Percentiles rank a stretch among this genome's conserved stretches.
Evolutionary conservation across 2,113 vertebrate genomes (phyloP).

Genomic region (Symphodus melops): DNA sequence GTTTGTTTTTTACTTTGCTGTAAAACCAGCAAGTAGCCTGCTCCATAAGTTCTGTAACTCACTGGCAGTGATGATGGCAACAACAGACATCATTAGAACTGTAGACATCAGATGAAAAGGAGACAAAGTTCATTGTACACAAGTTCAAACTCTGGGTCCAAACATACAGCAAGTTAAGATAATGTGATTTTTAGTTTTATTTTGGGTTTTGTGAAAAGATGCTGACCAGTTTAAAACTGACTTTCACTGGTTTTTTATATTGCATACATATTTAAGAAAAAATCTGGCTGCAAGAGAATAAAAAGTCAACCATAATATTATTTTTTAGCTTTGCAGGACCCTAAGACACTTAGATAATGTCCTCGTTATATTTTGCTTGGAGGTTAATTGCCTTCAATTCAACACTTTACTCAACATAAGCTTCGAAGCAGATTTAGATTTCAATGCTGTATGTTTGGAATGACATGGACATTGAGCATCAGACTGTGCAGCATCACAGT

Average conservation of each 20-base stretch:
- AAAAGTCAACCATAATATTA: background rate
- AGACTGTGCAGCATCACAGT: background rate
- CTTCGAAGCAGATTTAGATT: too few species aligned
- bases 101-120: slow-evolving; percentile 2
- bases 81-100: background rate
- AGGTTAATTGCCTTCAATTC: too few species aligned
- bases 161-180: background rate
- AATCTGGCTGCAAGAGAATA: background rate
- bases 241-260: too few species aligned
- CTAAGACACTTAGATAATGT: background rate
- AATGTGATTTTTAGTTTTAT: background rate
- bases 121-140: background rate
- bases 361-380: background rate
- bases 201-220: background rate
- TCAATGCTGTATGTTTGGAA: slow-evolving; percentile 16
- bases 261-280: background rate
- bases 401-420: too few species aligned
- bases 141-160: slow-evolving; percentile 10
- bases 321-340: background rate
- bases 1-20: slow-evolving; percentile 19
- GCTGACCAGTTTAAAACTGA: too few species aligned
- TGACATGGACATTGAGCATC: background rate
- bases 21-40: slow-evolving; percentile 36
- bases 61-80: background rate
- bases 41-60: slow-evolving; percentile 10